Percentiles rank a stretch among this genome's conserved stretches.
Evolutionary conservation across 1,140 invertebrate genomes (phyloP).

Genomic region (Drosophila subpulchrella): DNA sequence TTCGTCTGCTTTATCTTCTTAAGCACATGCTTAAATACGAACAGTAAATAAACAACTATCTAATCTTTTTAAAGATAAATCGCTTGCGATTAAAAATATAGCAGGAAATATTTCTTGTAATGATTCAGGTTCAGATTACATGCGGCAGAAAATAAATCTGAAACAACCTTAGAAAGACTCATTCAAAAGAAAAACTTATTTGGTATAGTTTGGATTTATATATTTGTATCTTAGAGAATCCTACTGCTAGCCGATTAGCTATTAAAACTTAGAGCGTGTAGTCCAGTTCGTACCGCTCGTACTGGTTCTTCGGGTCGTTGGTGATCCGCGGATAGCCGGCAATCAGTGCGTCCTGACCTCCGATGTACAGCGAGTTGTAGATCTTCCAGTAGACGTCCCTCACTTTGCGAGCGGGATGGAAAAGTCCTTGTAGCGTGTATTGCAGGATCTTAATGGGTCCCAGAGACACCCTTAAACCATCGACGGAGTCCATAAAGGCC

Average conservation of each 20-base stretch:
- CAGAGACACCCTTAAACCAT: conserved; percentile 97
- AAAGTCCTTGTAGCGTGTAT: conserved; percentile 97
- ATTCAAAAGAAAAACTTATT: background rate
- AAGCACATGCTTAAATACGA: conserved; percentile 8
- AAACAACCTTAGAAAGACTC: background rate
- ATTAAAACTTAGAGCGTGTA: conserved; percentile 91
- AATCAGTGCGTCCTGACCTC: conserved; percentile 99
- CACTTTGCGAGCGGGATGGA: conserved; percentile 99
- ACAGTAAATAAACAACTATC: conserved; percentile 7
- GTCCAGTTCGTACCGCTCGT: conserved; percentile 97
- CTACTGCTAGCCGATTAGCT: conserved; percentile 8
- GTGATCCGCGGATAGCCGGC: conserved; percentile 97
- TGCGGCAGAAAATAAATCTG: too few relatives aligned
- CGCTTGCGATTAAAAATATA: background rate
- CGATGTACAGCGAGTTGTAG: conserved; percentile 99
- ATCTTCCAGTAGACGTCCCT: conserved; percentile 99
- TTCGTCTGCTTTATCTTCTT: conserved; percentile 6
- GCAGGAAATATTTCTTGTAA: background rate
- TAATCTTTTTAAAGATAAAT: conserved; percentile 17
- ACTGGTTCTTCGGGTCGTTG: conserved; percentile 98
- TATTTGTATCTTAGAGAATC: conserved; percentile 18
- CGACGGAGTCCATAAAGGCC: conserved; percentile 99
- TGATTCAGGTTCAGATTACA: background rate
- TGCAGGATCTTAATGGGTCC: conserved; percentile 98
- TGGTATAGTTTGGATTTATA: conserved; percentile 2